These are phyloP conservation scores for Nematolebias whitei DNA, from an alignment of 2,113 vertebrate species.

Conservation along the genomic window DNA sequence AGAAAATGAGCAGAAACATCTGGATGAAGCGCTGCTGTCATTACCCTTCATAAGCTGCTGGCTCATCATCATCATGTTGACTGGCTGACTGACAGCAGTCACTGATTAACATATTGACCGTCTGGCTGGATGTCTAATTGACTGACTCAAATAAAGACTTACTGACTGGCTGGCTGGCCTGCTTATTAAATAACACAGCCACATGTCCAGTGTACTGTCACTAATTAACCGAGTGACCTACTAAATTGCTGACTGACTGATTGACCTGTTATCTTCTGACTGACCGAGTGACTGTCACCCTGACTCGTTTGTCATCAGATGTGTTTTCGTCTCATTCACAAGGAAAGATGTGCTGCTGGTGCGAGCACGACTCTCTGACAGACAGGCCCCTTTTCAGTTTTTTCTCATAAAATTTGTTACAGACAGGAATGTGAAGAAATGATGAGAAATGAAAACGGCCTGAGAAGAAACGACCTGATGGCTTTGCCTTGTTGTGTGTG, in stretches of 20 bases:
- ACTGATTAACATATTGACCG: conserved; percentile 72
- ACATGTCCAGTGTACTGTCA: conserved; percentile 40
- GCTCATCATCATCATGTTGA: conserved; percentile 49
- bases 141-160: conserved; percentile 54
- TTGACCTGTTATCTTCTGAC: conserved; percentile 62
- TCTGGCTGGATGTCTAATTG: conserved; percentile 62
- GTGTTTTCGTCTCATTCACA: conserved; percentile 34
- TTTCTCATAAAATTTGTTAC: conserved; percentile 62
- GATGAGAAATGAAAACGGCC: conserved; percentile 41
- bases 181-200: conserved; percentile 50
- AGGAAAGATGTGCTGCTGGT: conserved; percentile 45
- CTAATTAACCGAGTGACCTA: conserved; percentile 68
- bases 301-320: conserved; percentile 47
- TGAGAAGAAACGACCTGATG: conserved; percentile 34
- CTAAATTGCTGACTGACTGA: conserved; percentile 61
- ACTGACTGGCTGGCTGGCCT: conserved; percentile 45
- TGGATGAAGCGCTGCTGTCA: conserved; percentile 48
- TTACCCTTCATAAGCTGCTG: conserved; percentile 48
- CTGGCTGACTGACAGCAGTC: conserved; percentile 64
- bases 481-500: conserved; percentile 3
- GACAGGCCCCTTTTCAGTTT: conserved; percentile 62
- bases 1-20: conserved; percentile 36
- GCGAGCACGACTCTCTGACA: conserved; percentile 33
- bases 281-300: conserved; percentile 38
- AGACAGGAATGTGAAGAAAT: conserved; percentile 55